Evolutionary conservation across 2,888 invertebrate species (phyloP).

Genomic region (Ommatoiulus sabulosus): DNA sequence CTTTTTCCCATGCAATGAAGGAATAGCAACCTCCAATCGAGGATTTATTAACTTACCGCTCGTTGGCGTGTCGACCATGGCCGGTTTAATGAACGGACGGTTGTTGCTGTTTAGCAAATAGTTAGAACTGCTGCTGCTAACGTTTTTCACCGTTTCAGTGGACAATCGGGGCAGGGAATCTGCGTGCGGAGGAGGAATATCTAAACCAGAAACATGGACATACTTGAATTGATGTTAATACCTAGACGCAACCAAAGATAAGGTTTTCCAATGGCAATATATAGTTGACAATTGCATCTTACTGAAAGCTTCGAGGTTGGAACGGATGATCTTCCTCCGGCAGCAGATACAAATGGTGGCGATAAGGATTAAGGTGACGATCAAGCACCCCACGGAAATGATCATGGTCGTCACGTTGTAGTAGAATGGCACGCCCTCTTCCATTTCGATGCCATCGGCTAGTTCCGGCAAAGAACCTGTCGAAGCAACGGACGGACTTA

Average conservation of each 20-base stretch:
- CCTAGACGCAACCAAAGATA: not conserved
- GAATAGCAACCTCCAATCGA: too few relatives aligned
- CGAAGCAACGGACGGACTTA: not conserved
- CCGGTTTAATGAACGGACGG: constrained; percentile 34
- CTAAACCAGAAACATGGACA: constrained; percentile 17
- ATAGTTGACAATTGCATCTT: too few relatives aligned
- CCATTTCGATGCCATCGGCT: constrained; percentile 54
- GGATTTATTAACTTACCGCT: constrained; percentile 50
- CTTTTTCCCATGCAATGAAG: too few relatives aligned
- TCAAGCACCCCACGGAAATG: constrained; percentile 52
- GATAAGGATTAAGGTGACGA: constrained; percentile 47
- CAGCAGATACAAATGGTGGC: constrained; percentile 53
- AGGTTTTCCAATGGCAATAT: too few relatives aligned
- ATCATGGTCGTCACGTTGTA: constrained; percentile 51
- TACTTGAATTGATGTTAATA: constrained; percentile 37
- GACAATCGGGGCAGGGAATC: constrained; percentile 50
- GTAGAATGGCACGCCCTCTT: constrained; percentile 52
- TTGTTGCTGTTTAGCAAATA: constrained; percentile 49
- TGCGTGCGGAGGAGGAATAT: constrained; percentile 54
- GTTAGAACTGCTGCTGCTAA: constrained; percentile 52
- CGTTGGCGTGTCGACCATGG: constrained; percentile 47
- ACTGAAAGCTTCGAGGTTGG: constrained; percentile 43
- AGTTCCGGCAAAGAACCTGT: constrained; percentile 42
- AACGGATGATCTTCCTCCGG: constrained; percentile 47
- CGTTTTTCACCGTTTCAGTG: constrained; percentile 51